phyloP scores from a whole-genome alignment of 2,888 invertebrate genomes.

The Vesta saturnalis region DNA sequence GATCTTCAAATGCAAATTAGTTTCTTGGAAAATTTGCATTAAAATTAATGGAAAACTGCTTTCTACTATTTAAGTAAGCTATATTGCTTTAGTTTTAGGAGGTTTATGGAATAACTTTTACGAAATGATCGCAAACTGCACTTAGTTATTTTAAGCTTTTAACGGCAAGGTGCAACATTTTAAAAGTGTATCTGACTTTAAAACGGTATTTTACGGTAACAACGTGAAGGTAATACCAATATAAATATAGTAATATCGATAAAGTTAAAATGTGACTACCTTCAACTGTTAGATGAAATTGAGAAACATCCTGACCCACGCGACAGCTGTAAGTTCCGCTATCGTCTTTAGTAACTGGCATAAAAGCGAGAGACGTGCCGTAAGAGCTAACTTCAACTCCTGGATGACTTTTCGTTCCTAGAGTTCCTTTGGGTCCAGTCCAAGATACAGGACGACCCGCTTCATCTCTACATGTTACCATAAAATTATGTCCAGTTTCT shows the following conservation, averaged over 20 bases:
- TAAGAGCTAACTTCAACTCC: constrained; percentile 48
- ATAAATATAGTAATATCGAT: neutral
- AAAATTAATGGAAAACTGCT: too few species aligned
- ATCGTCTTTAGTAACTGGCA: constrained; percentile 65
- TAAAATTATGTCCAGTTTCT: constrained; percentile 44
- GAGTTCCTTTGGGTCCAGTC: constrained; percentile 48
- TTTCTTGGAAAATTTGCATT: too few species aligned
- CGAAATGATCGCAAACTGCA: too few species aligned
- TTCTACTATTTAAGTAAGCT: too few species aligned
- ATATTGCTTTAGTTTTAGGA: too few species aligned
- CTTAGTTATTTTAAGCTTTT: too few species aligned
- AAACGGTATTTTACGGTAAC: too few species aligned
- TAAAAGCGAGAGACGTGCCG: constrained; percentile 57
- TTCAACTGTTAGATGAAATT: constrained; percentile 50
- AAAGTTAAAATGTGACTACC: constrained; percentile 41
- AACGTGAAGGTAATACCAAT: too few species aligned
- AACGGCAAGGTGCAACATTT: too few species aligned
- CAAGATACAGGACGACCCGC: constrained; percentile 45
- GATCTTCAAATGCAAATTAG: too few species aligned
- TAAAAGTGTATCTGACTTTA: too few species aligned
- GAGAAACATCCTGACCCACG: constrained; percentile 61
- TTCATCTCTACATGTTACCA: constrained; percentile 49
- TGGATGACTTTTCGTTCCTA: constrained; percentile 49
- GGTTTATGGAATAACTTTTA: too few species aligned
- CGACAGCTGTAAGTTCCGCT: constrained; percentile 69